Evolutionary conservation across 2,797 vertebrate genomes (phyloP), one percentile per base, ranked within the genome.

Genomic region (Cichlasoma orientale): DNA sequence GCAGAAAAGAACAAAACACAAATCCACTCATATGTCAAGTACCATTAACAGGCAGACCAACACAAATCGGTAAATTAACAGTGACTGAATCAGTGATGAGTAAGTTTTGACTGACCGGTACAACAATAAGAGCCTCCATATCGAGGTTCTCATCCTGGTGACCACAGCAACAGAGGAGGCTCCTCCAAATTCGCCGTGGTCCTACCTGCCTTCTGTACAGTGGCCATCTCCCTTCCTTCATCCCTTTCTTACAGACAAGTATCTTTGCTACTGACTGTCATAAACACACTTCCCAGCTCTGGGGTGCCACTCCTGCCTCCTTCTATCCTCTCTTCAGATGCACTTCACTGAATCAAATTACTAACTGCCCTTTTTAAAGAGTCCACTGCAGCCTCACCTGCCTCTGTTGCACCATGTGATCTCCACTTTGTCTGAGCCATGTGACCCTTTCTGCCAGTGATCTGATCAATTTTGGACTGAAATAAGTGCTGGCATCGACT

Each of bases 31-130:
- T 66, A 23, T 63, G 10, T 75, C 9, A 7, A 82, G 36, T 16
- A 18, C 36, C 53, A 23, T 73, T 68, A 76, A 44, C 31, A 79
- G 0, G 31, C 58, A 63, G 25, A 68, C 7, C 2, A 25, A 0
- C 11, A 73, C 10, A 54, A 44, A 54, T 44, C 36, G 0, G 2
- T 3, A 66, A 56, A 21, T 27, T 7, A 77, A 76, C 29, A 71
- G 11, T 14, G 14, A 80, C 16, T n/a, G 7, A 71, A 25, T 57
- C 36, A 44, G 5, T 2, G 29, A 72, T 4, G 55, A 33, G 53
- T 21, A 56, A 69, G 33, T 77, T 63, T 57, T 55, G 69, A 94
- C 94, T 91, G 88, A 95, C 94, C 92, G 90, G 94, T 33, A 92
- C 7, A 3, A 94, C 87, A 78, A 92, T 80, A 3, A 95, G 74